These are phyloP conservation scores for Danio choprae DNA, from an alignment of 2,797 vertebrate species.

Conservation along the genomic window DNA sequence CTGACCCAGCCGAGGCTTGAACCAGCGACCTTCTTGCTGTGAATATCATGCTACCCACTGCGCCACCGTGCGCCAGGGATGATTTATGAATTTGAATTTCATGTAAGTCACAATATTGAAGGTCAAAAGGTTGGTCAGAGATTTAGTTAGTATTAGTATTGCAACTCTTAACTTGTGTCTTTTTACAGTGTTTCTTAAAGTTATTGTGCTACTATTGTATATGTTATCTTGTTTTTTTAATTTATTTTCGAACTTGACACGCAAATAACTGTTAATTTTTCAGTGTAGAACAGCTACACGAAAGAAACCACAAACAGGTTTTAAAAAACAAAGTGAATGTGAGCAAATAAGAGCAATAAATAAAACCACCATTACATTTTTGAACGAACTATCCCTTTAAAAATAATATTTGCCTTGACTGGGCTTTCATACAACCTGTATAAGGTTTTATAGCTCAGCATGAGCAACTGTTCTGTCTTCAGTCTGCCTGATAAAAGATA, in stretches of 20 bases:
- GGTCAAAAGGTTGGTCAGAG: too few species aligned
- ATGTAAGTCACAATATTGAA: too few species aligned
- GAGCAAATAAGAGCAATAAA: not conserved
- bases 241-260: not conserved
- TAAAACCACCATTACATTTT: not conserved
- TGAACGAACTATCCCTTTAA: not conserved
- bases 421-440: not conserved
- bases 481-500: slow-evolving; percentile 21
- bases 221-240: not conserved
- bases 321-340: not conserved
- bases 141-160: too few species aligned
- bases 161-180: not conserved
- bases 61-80: too few species aligned
- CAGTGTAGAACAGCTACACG: not conserved
- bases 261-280: not conserved
- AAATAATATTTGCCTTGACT: not conserved
- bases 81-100: too few species aligned
- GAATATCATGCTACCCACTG: too few species aligned
- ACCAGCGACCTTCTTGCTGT: too few species aligned
- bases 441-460: not conserved
- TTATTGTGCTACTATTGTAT: not conserved
- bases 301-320: not conserved
- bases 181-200: not conserved
- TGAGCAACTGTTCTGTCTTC: slow-evolving; percentile 28
- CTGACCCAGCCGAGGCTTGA: too few species aligned